Base-by-base conservation (phyloP, 35 echinoderm and acorn worm genomes). In the Chiridota heheva region DNA sequence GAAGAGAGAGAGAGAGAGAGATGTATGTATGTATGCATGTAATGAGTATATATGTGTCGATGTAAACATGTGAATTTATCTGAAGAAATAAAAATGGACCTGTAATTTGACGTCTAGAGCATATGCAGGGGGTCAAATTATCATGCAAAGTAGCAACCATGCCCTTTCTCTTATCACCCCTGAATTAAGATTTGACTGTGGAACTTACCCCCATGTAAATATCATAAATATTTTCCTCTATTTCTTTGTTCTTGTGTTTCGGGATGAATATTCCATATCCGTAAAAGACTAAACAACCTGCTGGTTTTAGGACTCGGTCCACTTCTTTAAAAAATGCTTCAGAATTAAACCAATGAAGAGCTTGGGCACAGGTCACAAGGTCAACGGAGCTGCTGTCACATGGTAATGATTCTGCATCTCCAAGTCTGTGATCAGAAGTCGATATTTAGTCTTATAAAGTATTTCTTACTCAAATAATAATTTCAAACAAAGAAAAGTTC, bases 301-400 rank as follows among this genome's bases (percentile, higher is more conserved):
- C 35, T 3, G 81, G 91, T 32, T 80, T 89, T 36, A 96, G 68
- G 2, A 85, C 49, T 40, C 91, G 80, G 17, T 89, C 73, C 40
- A 72, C 86, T 65, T 96, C 91, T 5, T 43, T 56, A 8, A 8
- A 90, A 45, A 90, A 89, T 33, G 80, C 77, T 5, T 31, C 26
- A 6, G 45, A 37, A 64, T 96, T 64, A 57, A 96, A 96, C 86
- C 86, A 96, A 53, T 96, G 91, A 5, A 76, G n/a, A 35, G 86
- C 88, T 37, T 81, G 80, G 16, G 64, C 82, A 63, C 73, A 78
- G 2, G 91, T 96, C 6, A 94, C 45, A 38, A 94, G 32, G 57
- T 88, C 85, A n/a, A 89, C 86, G 0, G 79, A 72, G 32, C 46
- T 43, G 34, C 76, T 65, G 24, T 67, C 60, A 8, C 36, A 28